These are phyloP conservation scores for Passer montanus DNA, from an alignment of 2,113 vertebrate species.

Conservation along the genomic window DNA sequence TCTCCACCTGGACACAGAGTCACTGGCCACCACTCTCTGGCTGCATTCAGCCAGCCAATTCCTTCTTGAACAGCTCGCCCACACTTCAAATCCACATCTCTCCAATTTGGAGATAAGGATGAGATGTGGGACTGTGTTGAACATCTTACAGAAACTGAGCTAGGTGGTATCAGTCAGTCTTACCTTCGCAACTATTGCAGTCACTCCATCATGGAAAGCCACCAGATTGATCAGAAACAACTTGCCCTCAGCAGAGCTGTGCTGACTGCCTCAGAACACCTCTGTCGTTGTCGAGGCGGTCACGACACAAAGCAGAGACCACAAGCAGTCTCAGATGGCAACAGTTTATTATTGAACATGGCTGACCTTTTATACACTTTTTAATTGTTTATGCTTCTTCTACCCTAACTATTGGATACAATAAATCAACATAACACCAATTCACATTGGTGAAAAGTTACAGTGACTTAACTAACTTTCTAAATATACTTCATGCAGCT, in stretches of 20 bases:
- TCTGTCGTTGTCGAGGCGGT: neutral
- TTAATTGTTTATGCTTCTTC: no score
- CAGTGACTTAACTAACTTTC: no score
- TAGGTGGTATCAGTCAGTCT: neutral
- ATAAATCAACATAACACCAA: no score
- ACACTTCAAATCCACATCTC: neutral
- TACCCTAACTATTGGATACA: no score
- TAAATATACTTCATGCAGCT: no score
- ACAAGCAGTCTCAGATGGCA: no score
- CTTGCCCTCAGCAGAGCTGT: neutral
- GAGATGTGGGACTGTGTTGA: accelerated
- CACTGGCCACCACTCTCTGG: neutral
- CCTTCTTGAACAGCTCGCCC: neutral
- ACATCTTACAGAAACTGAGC: neutral
- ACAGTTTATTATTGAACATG: no score
- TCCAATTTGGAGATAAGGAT: neutral
- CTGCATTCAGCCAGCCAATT: neutral
- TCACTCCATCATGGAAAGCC: neutral
- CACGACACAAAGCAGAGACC: no score
- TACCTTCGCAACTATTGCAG: neutral
- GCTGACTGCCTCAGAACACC: neutral
- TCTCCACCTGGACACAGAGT: neutral
- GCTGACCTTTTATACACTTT: no score
- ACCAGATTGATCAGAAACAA: neutral
- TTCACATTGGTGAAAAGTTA: no score